Conservation (phyloP, 2,113 vertebrate species). For the Isichthys henryi region DNA sequence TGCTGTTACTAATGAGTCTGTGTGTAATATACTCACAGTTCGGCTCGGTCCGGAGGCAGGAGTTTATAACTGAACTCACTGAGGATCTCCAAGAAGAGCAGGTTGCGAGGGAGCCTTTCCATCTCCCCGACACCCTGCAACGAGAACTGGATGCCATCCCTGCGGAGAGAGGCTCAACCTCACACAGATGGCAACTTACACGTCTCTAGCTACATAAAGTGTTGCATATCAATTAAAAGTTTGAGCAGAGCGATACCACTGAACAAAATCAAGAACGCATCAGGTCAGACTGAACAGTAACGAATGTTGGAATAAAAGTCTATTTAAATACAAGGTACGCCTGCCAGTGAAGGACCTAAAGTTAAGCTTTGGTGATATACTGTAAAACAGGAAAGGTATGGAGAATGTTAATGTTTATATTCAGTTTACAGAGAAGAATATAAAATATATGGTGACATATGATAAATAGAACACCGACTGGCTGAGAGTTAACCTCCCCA, state of each 20-base stretch:
- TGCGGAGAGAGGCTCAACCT: conserved; percentile 28
- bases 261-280: not conserved
- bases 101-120: conserved; percentile 50
- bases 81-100: conserved; percentile 75
- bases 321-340: not conserved
- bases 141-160: conserved; percentile 75
- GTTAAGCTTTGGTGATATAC: not conserved
- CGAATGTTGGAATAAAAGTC: not conserved
- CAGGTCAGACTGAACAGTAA: not conserved
- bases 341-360: not conserved
- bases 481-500: not conserved
- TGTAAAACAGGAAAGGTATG: not conserved
- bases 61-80: conserved; percentile 80
- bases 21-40: conserved; percentile 65
- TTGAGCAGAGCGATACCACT: not conserved
- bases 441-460: not conserved
- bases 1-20: not conserved
- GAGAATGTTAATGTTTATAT: not conserved
- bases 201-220: not conserved
- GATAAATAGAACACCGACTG: not conserved
- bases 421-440: not conserved
- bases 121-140: conserved; percentile 44
- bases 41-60: conserved; percentile 59
- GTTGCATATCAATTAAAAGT: not conserved
- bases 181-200: not conserved